phyloP scores from a whole-genome alignment of 2,888 invertebrate species.

The Scaptomyza reducta region DNA sequence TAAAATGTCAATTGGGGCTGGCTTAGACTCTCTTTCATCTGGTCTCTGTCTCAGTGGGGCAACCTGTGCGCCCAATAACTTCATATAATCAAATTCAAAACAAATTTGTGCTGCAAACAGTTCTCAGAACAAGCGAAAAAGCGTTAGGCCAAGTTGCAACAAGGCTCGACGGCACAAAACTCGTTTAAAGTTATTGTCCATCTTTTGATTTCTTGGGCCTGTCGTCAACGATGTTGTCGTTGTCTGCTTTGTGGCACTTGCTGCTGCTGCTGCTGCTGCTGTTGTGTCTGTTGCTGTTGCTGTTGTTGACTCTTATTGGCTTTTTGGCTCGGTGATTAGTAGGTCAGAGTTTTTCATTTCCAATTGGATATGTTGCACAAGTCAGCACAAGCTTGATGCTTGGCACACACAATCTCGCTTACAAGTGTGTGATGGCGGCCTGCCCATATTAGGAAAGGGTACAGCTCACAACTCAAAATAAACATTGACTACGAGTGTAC shows the following conservation, averaged over 20 bases:
- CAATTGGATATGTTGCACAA: slow-evolving; percentile 79
- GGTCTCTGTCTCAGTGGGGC: slow-evolving; percentile 15
- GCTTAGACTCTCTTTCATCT: slow-evolving; percentile 6
- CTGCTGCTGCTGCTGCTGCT: slow-evolving; percentile 24
- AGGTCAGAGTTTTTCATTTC: slow-evolving; percentile 79
- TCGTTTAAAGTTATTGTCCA: slow-evolving; percentile 80
- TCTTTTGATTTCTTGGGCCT: slow-evolving; percentile 78
- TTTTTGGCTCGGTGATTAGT: slow-evolving; percentile 79
- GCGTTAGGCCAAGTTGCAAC: slow-evolving; percentile 58
- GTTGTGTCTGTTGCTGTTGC: slow-evolving; percentile 24
- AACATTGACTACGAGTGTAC: slow-evolving; percentile 53
- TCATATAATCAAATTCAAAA: slow-evolving; percentile 77
- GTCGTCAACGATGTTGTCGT: slow-evolving; percentile 44
- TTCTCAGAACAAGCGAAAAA: slow-evolving; percentile 50
- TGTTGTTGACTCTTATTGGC: slow-evolving; percentile 74
- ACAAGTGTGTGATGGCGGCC: slow-evolving; percentile 53
- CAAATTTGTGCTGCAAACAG: slow-evolving; percentile 69
- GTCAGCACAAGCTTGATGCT: slow-evolving; percentile 22
- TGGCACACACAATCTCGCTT: slow-evolving; percentile 58
- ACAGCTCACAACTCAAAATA: slow-evolving; percentile 60
- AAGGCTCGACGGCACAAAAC: slow-evolving; percentile 68
- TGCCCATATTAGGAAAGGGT: slow-evolving; percentile 77
- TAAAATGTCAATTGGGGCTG: slow-evolving; percentile 76
- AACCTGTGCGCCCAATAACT: slow-evolving; percentile 66
- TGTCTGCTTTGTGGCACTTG: slow-evolving; percentile 64